A percentile compares a stretch with the other conserved stretches of the same genome.
Evolutionary conservation across 2,888 invertebrate genomes (phyloP).

Genomic region (Argyra leucocephala): DNA sequence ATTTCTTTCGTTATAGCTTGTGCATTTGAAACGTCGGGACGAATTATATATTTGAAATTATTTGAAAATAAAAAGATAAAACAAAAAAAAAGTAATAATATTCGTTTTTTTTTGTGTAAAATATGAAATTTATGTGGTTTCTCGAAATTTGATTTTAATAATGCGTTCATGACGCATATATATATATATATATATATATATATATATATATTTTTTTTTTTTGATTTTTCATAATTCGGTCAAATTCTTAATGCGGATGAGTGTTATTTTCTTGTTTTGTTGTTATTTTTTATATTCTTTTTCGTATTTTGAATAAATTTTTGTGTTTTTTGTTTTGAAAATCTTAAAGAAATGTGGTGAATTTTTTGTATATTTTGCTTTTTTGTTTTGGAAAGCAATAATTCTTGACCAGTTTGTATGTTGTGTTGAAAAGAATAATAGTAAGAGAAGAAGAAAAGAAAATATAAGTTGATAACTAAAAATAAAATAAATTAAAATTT

Average conservation of each 20-base stretch:
- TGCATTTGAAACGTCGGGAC: background rate
- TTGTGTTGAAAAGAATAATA: no score
- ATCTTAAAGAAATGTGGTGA: background rate
- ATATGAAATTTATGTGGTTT: background rate
- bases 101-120: background rate
- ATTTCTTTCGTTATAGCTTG: background rate
- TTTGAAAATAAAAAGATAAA: background rate
- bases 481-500: no score
- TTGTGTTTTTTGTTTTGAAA: no score
- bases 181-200: no score
- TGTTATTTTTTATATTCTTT: background rate
- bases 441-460: no score
- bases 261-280: background rate
- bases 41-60: background rate
- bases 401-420: background rate
- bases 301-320: no score
- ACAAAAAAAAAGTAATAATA: no score
- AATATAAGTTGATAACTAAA: no score
- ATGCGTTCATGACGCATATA: no score
- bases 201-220: background rate
- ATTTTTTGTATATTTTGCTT: background rate
- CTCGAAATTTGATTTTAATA: background rate
- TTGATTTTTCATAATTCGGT: background rate
- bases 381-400: background rate
- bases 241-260: background rate